These are phyloP conservation scores for Galendromus occidentalis DNA, from an alignment of 1,140 invertebrate species.

Conservation along the genomic window DNA sequence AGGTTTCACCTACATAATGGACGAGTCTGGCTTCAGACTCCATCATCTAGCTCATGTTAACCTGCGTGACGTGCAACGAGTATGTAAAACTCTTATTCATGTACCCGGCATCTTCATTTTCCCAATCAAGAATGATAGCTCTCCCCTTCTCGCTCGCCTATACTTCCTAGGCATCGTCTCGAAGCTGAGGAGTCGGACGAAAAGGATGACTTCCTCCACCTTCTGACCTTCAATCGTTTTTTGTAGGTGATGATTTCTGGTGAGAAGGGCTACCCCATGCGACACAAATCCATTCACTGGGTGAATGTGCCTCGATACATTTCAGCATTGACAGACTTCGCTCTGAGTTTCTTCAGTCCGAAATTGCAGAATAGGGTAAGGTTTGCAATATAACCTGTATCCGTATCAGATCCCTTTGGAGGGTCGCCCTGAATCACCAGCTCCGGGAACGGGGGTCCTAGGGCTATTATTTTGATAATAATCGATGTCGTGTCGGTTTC, in stretches of 20 bases:
- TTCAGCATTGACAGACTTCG: conserved; percentile 53
- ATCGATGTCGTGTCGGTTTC: too few species aligned
- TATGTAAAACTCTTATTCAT: neutral
- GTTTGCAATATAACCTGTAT: conserved; percentile 10
- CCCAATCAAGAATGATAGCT: too few species aligned
- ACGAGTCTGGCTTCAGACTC: conserved; percentile 59
- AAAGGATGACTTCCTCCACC: too few species aligned
- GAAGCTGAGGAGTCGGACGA: too few species aligned
- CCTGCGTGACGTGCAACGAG: conserved; percentile 17
- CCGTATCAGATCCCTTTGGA: too few species aligned
- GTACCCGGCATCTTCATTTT: too few species aligned
- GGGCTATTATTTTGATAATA: too few species aligned
- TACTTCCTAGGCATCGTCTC: too few species aligned
- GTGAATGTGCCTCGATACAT: conserved; percentile 55
- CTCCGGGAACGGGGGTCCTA: too few species aligned
- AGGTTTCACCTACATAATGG: conserved; percentile 59
- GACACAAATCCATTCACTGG: conserved; percentile 63
- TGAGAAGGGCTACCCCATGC: conserved; percentile 64
- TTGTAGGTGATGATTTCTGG: conserved; percentile 18
- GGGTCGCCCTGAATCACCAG: too few species aligned
- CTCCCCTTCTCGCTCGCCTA: too few species aligned
- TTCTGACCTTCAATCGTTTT: conserved; percentile 1
- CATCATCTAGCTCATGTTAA: conserved; percentile 41
- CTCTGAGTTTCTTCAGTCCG: conserved; percentile 50
- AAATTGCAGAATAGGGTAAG: conserved; percentile 55